Base-by-base conservation (phyloP, 92 coral and sea anemone genomes). In the Porites divaricata region DNA sequence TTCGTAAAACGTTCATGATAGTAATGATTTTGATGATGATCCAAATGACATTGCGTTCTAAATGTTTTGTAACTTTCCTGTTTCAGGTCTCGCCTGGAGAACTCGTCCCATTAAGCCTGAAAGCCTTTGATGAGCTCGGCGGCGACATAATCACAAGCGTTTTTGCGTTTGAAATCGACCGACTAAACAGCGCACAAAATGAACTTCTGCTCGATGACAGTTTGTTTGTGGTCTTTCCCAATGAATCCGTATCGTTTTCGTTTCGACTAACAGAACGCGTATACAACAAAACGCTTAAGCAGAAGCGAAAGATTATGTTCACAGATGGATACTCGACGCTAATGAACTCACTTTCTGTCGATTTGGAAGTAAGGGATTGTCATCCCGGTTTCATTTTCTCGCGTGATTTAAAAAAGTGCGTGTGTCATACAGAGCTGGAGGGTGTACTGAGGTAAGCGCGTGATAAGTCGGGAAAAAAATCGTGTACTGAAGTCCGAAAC, bases 31-130 rank as follows among this genome's bases (percentile, higher is more conserved):
- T 53, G 58, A 14, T 53, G 58, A 35, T 35, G 45, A 35, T 35
- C 6, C 45, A 35, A 35, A 35, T 35, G 7, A 35, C 45, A 35
- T 35, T 35, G 45, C 45, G 45, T 0, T 21, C 17, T 67, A 21
- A 15, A 14, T 24, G 24, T 67, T 10, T 26, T 68, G 1, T 3
- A 2, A n/a, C 54, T 54, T 19, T 35, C 45, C 45, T 35, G 8
- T 81, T 76, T 56, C 80, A 96, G 98, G 64, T 94, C 6, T 72
- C 85, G 21, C 98, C 98, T 67, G 98, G 98, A 17, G 93, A 96
- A 78, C 72, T 83, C 52, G 61, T 67, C 20, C 75, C 75, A 2
- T 50, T 96, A 52, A 70, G 85, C 52, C 88, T 96, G 20, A 81
- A 84, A 53, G 98, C 88, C n/a, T 20, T 83, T 2, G 98, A 96